Base-by-base conservation (phyloP, 1,140 invertebrate species). In the Drosophila insularis region DNA sequence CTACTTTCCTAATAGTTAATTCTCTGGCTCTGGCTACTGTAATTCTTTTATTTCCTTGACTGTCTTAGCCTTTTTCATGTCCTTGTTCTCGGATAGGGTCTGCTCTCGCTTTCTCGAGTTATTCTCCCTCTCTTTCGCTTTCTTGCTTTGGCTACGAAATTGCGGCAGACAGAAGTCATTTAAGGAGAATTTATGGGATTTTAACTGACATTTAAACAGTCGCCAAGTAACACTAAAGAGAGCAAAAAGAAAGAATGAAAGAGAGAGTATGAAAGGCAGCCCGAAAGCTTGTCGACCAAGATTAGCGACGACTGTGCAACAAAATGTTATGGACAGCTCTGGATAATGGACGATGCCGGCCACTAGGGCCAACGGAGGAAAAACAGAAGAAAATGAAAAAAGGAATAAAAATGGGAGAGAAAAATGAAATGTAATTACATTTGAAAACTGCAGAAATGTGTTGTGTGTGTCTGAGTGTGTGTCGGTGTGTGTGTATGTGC, bases 151-250 rank as follows among this genome's bases (percentile, higher is more conserved):
- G 76, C 66, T 74, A 74, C 71, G 70, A 74, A 84, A 89, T 89
- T 89, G 84, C 77, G 84, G 85, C 85, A 89, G 85, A 89, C 84
- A 85, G 84, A 89, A 89, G 84, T 89, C 84, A 89, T 89, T 89
- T 89, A 89, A 89, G 80, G 76, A 74, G 85, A 89, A 89, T 89
- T 89, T 89, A 89, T 89, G 85, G 84, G 84, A 89, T 89, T 89
- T 89, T 89, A 89, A 89, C 84, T 89, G 84, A 85, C 85, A 89
- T 89, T 89, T 89, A 89, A 89, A 89, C 80, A 89, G 76, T 80
- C 67, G 39, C 80, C 78, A 63, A 74, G 53, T 71, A 71, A 43
- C 63, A 73, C 56, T 32, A 64, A 40, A 40, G 55, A 31, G 17
- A 50, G 31, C 40, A 55, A 39, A 4, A 50, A 10, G 19, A 39